Base-by-base conservation (phyloP, 2,113 vertebrate species). In the Alexandromys fortis region DNA sequence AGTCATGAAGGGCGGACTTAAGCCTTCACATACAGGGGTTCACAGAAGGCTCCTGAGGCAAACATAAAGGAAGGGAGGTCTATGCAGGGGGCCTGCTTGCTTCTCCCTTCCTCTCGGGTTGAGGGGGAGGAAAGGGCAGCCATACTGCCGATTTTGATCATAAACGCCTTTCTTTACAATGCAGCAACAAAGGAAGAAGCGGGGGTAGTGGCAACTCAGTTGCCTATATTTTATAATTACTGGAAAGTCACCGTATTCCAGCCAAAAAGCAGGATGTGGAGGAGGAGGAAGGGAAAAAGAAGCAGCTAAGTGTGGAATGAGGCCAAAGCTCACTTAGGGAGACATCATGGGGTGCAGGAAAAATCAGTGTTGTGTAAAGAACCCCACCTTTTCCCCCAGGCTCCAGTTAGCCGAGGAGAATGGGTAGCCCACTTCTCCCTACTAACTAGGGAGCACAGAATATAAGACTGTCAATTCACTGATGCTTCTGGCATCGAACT, bases 161-260 rank as follows among this genome's bases (percentile, higher is more conserved):
- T 47, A 93, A 89, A 82, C 7, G 58, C 70, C 86, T 91, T 85
- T 61, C 82, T 94, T 92, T 92, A 68, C 47, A 83, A 75, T 67
- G 73, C 89, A 52, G 35, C 38, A 82, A 86, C 78, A 87, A 67
- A 63, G 30, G 55, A 38, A 42, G 58, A 58, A 52, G 70, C 11
- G 0, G 24, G 16, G 33, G 30, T 1, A 42, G 72, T n/a, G 72
- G 90, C 82, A 72, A 47, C 63, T 65, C 68, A 45, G 49, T 83
- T 86, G 70, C 90, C 91, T 94, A 96, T 73, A 90, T 70, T 96
- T 90, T 95, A 55, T 83, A 95, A 77, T 97, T 88, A 93, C 11
- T 91, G 73, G 94, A 94, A 96, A 96, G 93, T 67, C 82, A 94
- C 42, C 63, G 55, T 73, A 33, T 68, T 82, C 76, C 12, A 91